Percentiles rank a stretch among this genome's conserved stretches.
Conservation (phyloP, 2,797 vertebrate species). For the Fistularia commersonii region DNA sequence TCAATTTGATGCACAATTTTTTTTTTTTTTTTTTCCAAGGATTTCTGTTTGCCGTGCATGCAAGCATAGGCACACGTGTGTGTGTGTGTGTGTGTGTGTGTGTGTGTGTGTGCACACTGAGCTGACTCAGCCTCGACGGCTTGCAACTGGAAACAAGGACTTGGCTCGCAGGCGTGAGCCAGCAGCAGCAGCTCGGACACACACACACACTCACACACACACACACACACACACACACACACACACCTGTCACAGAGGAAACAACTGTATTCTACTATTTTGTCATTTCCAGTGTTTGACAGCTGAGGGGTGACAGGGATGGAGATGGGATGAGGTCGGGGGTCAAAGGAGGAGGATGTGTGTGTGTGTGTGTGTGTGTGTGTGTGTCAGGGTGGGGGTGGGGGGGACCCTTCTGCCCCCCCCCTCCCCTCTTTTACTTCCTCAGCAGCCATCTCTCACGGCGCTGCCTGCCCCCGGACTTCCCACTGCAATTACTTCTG, state of each 20-base stretch:
- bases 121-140: conserved; percentile 59
- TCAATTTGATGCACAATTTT: conserved; percentile 12
- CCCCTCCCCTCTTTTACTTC: conserved; percentile 78
- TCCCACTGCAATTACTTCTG: conserved; percentile 87
- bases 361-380: conserved; percentile 48
- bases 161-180: conserved; percentile 51
- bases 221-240: conserved; percentile 6
- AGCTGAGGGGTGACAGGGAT: too few relatives aligned
- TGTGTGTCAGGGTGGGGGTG: conserved; percentile 42
- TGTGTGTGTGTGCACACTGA: conserved; percentile 23
- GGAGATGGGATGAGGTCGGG: too few relatives aligned
- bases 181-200: conserved; percentile 51
- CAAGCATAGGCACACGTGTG: conserved; percentile 9
- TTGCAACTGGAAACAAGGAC: conserved; percentile 65
- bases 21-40: conserved; percentile 2
- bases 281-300: conserved; percentile 45
- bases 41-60: not conserved
- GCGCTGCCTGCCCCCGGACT: conserved; percentile 74
- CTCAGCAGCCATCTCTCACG: conserved; percentile 77
- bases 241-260: conserved; percentile 49
- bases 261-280: conserved; percentile 63
- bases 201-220: conserved; percentile 13
- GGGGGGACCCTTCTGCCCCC: conserved; percentile 62
- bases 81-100: conserved; percentile 1
- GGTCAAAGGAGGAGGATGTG: conserved; percentile 13